These are phyloP conservation scores for Ceratotherium simum DNA, from an alignment of 2,113 vertebrate species.

Conservation along the genomic window DNA sequence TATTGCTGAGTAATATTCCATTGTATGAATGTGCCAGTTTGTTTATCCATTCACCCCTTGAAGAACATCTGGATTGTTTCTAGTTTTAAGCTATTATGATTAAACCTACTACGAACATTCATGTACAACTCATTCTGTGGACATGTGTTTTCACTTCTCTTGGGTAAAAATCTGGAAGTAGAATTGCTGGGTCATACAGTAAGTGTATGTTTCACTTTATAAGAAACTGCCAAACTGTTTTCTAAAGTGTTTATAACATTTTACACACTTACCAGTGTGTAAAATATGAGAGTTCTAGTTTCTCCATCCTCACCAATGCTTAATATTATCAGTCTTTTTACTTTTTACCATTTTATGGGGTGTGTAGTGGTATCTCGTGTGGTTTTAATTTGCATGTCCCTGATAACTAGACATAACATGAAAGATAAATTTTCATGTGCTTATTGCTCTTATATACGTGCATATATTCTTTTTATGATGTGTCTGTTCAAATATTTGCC, in stretches of 20 bases:
- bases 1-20: neutral
- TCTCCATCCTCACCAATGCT: neutral
- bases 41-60: neutral
- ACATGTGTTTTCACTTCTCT: neutral
- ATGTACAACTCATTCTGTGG: neutral
- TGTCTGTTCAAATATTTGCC: neutral
- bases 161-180: slow-evolving; percentile 13
- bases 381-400: neutral
- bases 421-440: neutral
- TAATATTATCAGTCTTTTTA: neutral
- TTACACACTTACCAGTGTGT: neutral
- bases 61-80: neutral
- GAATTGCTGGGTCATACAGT: neutral
- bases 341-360: neutral
- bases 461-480: neutral
- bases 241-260: neutral
- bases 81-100: neutral
- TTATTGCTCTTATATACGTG: neutral
- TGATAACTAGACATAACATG: neutral
- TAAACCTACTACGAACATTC: neutral
- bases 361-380: neutral
- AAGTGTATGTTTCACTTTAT: neutral
- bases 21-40: neutral
- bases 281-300: neutral
- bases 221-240: neutral